Percentiles rank a stretch among this genome's conserved stretches.
Evolutionary conservation across 1,140 invertebrate species (phyloP).

Genomic region (Ruditapes philippinarum): DNA sequence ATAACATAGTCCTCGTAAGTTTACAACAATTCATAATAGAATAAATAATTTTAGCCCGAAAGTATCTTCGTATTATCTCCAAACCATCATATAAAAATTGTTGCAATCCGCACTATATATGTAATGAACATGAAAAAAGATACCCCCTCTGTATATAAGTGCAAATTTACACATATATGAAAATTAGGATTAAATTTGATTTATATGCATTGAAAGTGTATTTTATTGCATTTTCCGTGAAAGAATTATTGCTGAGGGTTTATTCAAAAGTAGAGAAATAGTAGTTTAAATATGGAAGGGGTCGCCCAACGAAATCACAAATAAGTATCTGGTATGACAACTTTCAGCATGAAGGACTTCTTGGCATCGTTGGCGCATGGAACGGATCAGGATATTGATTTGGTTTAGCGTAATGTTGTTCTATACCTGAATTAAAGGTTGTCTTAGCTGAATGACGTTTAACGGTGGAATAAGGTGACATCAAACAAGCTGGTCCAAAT

Average conservation of each 20-base stretch:
- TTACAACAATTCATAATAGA: no score
- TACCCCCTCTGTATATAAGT: no score
- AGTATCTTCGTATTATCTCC: no score
- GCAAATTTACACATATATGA: not conserved
- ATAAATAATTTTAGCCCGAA: no score
- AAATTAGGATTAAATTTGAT: not conserved
- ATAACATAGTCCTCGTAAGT: no score
- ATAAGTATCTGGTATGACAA: not conserved
- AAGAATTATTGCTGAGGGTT: not conserved
- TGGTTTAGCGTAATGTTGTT: not conserved
- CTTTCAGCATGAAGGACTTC: not conserved
- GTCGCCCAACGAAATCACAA: not conserved
- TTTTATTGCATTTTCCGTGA: no score
- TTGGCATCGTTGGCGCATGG: not conserved
- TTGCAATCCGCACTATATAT: no score
- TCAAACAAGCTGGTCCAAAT: constrained; percentile 6
- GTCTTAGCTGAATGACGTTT: not conserved
- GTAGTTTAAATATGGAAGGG: not conserved
- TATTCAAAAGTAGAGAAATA: not conserved
- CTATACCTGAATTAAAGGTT: not conserved
- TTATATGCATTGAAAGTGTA: not conserved
- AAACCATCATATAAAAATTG: no score
- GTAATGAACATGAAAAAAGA: no score
- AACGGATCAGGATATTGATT: not conserved
- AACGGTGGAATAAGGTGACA: not conserved